These are phyloP conservation scores for Formicarius rufipectus DNA, from an alignment of 2,113 vertebrate species.

Conservation along the genomic window DNA sequence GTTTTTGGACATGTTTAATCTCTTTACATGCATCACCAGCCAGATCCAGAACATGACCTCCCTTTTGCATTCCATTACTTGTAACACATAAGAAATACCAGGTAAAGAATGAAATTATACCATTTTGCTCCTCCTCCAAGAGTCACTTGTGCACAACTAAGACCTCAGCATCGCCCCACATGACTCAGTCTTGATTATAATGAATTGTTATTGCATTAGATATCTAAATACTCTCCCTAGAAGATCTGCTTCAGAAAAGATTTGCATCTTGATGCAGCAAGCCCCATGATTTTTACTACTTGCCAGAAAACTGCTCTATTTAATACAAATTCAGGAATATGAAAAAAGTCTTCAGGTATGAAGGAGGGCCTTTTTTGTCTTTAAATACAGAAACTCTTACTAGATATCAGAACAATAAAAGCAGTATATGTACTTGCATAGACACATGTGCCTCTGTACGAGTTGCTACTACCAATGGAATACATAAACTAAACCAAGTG, in stretches of 20 bases:
- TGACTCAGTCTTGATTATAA: background rate
- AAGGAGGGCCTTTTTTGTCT: background rate
- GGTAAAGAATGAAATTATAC: background rate
- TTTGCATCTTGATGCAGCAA: background rate
- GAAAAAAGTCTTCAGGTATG: background rate
- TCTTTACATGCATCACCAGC: background rate
- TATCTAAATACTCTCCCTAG: background rate
- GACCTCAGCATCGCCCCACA: background rate
- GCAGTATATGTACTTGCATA: background rate
- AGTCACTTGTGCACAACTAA: background rate
- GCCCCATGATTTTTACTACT: background rate
- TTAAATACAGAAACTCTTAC: background rate
- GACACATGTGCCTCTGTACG: background rate
- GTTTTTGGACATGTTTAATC: background rate
- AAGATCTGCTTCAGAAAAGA: background rate
- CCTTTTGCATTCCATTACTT: background rate
- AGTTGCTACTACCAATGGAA: background rate
- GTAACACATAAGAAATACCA: background rate
- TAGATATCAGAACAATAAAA: background rate
- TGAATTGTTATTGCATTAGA: background rate
- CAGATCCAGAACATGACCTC: background rate
- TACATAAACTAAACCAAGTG: conserved; percentile 20
- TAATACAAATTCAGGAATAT: background rate
- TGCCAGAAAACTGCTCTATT: background rate
- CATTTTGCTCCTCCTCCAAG: background rate